phyloP scores from a whole-genome alignment of 2,888 invertebrate genomes.

The Oxycera nigricornis region DNA sequence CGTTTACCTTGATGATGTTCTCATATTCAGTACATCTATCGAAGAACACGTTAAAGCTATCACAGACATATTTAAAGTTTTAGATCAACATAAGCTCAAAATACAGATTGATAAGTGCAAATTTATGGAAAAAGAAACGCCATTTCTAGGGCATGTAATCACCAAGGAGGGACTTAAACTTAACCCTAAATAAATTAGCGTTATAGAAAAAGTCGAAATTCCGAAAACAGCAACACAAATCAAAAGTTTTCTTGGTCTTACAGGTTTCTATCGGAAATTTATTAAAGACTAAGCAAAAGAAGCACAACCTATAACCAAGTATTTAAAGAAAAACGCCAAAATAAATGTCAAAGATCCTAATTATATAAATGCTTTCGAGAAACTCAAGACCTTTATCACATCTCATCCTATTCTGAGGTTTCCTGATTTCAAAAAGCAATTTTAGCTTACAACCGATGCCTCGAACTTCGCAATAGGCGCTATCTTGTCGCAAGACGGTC shows the following conservation, averaged over 20 bases:
- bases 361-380: slow-evolving; percentile 43
- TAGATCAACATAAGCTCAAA: slow-evolving; percentile 25
- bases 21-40: slow-evolving; percentile 14
- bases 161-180: slow-evolving; percentile 37
- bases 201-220: slow-evolving; percentile 1
- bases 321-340: background rate
- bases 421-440: slow-evolving; percentile 28
- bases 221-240: slow-evolving; percentile 37
- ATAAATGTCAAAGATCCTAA: background rate
- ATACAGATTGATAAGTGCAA: slow-evolving; percentile 34
- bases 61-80: slow-evolving; percentile 5
- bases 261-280: slow-evolving; percentile 38
- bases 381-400: slow-evolving; percentile 36
- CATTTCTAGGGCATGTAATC: slow-evolving; percentile 30
- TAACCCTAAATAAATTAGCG: slow-evolving; percentile 33
- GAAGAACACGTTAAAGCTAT: slow-evolving; percentile 36
- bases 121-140: too few species aligned
- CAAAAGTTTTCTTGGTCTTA: background rate
- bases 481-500: slow-evolving; percentile 40
- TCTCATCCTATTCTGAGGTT: slow-evolving; percentile 38
- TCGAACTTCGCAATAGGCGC: slow-evolving; percentile 39
- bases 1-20: background rate
- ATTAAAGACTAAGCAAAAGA: slow-evolving; percentile 43
- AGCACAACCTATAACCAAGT: too few species aligned
- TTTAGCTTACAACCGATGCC: slow-evolving; percentile 36